Base-by-base conservation (phyloP, 2,113 vertebrate species). In the Xiphophorus couchianus region DNA sequence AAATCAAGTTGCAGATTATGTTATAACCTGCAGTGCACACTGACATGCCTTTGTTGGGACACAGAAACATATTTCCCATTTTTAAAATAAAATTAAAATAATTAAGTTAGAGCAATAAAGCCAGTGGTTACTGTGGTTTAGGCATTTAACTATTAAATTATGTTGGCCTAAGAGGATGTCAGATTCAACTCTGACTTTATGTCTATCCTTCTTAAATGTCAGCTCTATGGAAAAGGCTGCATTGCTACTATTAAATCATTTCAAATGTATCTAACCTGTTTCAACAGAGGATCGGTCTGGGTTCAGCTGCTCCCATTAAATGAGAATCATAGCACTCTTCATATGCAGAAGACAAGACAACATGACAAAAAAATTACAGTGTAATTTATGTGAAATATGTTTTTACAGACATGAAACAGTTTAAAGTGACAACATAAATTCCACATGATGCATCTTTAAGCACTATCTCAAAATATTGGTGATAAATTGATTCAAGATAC, bases 21-120 rank as follows among this genome's bases (percentile, higher is more conserved):
- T 48, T 71, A 71, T 19, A 71, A 76, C 22, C 62, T 73, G 28
- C 27, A 51, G 25, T 70, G 37, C 54, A 7, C 1, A 81, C 68
- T 29, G 31, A 79, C 83, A 78, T 70, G 63, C 58, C 63, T 37
- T 37, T 10, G 37, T 22, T 79, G 62, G 74, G 81, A 77, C 27
- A 63, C 27, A 63, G 35, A 66, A 4, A 30, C 44, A 30, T 37
- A 70, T 31, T 75, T 88, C 77, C 35, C n/a, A 62, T 42, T 74
- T 33, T 61, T 25, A 61, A 84, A 90, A 91, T 78, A 44, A 74
- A 81, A 88, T 90, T 78, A 86, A 42, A n/a, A 27, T 66, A 81
- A 90, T 90, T 85, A 77, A 83, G 90, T 91, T 89, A 84, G 61
- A 82, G 87, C 76, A 85, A 82, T 76, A 84, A 90, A 84, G 76